These are phyloP conservation scores for Astreopora myriophthalma DNA, from an alignment of 64 coral and sea anemone genomes.

Conservation along the genomic window DNA sequence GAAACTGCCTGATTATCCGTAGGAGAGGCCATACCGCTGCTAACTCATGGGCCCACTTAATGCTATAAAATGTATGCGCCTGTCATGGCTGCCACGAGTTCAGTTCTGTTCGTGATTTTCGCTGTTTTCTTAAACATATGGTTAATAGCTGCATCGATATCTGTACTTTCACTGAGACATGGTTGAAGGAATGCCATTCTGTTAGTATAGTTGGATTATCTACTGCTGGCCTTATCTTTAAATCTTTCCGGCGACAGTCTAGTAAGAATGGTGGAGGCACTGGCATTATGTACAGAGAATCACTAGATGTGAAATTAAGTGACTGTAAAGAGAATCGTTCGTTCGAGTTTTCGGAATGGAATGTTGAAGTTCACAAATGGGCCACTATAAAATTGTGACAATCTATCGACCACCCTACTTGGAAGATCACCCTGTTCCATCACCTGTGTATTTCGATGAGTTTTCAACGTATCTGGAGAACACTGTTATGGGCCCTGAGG, in stretches of 20 bases:
- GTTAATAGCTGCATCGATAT: background rate
- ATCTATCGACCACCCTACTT: conserved; percentile 43
- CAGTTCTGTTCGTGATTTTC: too few species aligned
- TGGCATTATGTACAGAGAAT: conserved; percentile 33
- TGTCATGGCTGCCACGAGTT: too few species aligned
- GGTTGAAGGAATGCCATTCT: conserved; percentile 9
- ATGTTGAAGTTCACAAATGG: background rate
- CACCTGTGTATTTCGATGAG: conserved; percentile 37
- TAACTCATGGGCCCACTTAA: too few species aligned
- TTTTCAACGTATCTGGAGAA: conserved; percentile 51
- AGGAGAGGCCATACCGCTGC: too few species aligned
- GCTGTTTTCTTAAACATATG: background rate
- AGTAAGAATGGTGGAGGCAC: conserved; percentile 41
- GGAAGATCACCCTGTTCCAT: background rate
- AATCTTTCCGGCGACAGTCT: conserved; percentile 6
- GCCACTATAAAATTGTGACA: conserved; percentile 6
- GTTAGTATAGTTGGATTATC: conserved; percentile 35
- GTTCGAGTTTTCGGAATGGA: conserved; percentile 64
- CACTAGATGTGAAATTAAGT: conserved; percentile 34
- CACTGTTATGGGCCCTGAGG: conserved; percentile 25
- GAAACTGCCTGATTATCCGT: too few species aligned
- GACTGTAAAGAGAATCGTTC: conserved; percentile 44
- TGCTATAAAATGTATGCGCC: too few species aligned
- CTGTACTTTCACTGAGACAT: background rate
- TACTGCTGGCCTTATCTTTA: background rate